These are phyloP conservation scores for Sphyrna mokarran DNA, from an alignment of 2,113 vertebrate genomes.

Conservation along the genomic window DNA sequence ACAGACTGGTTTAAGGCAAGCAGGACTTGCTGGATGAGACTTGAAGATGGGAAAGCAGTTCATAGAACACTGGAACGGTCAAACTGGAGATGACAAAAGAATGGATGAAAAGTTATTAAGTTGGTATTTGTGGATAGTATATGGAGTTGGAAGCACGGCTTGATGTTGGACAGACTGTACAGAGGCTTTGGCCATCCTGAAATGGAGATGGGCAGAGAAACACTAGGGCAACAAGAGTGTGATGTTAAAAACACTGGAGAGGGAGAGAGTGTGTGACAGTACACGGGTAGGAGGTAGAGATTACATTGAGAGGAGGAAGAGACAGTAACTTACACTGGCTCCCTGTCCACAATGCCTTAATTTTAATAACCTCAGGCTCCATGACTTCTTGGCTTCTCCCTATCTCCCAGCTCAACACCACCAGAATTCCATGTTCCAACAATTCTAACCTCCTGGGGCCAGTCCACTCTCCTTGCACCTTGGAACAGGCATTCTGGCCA, in stretches of 20 bases:
- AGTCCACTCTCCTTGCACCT: no score
- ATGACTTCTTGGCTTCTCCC: neutral
- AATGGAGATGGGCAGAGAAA: neutral
- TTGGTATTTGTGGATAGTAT: neutral
- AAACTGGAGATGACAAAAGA: neutral
- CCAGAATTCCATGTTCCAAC: neutral
- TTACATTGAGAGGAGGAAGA: neutral
- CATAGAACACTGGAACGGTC: neutral
- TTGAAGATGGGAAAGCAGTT: neutral
- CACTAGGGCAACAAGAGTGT: neutral
- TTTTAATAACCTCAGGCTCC: neutral
- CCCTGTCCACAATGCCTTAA: neutral
- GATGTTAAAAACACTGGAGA: neutral
- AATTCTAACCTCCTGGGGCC: neutral
- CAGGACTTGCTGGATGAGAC: neutral
- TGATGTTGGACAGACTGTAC: neutral
- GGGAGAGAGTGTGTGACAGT: neutral
- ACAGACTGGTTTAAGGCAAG: neutral
- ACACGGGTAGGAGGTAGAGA: neutral
- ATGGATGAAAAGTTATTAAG: neutral
- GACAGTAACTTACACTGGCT: neutral
- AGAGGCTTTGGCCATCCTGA: neutral
- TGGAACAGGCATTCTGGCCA: no score
- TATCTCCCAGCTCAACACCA: neutral
- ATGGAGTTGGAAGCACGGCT: neutral